phyloP scores from a whole-genome alignment of 2,113 vertebrate genomes.

The Edolisoma coerulescens region DNA sequence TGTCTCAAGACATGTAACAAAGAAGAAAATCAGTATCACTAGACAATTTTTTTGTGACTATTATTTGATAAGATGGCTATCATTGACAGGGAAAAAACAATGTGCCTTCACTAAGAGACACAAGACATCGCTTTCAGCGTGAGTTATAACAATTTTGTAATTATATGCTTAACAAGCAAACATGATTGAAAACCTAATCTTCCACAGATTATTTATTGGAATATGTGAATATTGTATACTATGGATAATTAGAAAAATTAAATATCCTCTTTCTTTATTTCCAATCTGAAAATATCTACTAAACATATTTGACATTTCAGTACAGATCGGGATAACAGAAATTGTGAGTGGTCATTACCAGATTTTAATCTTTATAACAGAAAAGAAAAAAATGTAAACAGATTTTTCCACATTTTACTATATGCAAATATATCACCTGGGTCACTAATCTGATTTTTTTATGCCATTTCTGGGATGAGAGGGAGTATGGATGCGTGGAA shows the following conservation, averaged over 20 bases:
- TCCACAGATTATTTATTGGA: background rate
- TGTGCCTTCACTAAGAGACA: background rate
- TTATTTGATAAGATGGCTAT: background rate
- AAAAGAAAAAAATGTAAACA: background rate
- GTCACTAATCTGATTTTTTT: background rate
- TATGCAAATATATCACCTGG: background rate
- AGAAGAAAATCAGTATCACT: background rate
- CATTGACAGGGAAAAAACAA: background rate
- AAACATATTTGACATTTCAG: background rate
- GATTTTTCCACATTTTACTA: background rate
- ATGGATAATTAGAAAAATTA: background rate
- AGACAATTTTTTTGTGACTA: background rate
- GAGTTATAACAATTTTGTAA: background rate
- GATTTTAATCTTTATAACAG: background rate
- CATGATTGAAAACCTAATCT: background rate
- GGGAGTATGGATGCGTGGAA: background rate
- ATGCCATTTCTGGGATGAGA: background rate
- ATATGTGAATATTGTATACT: background rate
- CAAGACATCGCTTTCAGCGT: background rate
- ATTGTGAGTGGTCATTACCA: background rate
- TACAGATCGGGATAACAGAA: background rate
- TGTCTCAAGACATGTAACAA: background rate
- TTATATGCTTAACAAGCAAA: background rate
- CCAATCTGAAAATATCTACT: background rate
- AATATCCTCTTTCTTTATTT: background rate